These are phyloP conservation scores for Acholoe squamosa DNA, from an alignment of 2,888 invertebrate species.

Conservation along the genomic window DNA sequence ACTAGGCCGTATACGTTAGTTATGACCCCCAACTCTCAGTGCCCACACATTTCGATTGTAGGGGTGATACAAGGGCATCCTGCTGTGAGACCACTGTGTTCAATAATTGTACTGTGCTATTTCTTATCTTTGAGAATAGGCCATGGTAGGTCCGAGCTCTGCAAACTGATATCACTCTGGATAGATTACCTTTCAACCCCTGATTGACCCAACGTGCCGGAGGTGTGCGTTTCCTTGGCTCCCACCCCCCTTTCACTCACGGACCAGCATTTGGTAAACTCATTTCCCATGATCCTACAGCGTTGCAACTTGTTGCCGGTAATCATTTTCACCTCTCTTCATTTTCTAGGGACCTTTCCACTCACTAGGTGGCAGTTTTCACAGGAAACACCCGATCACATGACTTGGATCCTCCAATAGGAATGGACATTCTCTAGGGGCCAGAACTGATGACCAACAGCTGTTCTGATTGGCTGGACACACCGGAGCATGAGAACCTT, in stretches of 20 bases:
- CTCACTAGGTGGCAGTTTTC: neutral
- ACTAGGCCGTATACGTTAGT: too few species aligned
- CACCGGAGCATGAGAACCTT: too few species aligned
- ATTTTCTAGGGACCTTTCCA: conserved; percentile 13
- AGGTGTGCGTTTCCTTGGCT: neutral
- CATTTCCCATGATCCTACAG: conserved; percentile 2
- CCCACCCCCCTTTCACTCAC: neutral
- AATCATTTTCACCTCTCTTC: conserved; percentile 21
- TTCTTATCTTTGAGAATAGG: too few species aligned
- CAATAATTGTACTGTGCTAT: too few species aligned
- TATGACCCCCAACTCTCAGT: too few species aligned
- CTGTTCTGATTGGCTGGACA: neutral
- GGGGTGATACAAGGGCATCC: too few species aligned
- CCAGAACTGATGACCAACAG: neutral
- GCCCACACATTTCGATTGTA: too few species aligned
- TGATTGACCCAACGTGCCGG: neutral
- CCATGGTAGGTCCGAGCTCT: too few species aligned
- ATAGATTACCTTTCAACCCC: neutral
- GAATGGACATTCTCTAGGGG: neutral
- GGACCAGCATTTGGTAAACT: neutral
- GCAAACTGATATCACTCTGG: neutral
- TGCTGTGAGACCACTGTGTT: too few species aligned
- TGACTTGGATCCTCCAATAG: neutral
- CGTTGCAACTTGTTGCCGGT: conserved; percentile 6
- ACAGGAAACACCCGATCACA: neutral